phyloP scores from a whole-genome alignment of 2,888 invertebrate species.

The Drosophila kuntzei region DNA sequence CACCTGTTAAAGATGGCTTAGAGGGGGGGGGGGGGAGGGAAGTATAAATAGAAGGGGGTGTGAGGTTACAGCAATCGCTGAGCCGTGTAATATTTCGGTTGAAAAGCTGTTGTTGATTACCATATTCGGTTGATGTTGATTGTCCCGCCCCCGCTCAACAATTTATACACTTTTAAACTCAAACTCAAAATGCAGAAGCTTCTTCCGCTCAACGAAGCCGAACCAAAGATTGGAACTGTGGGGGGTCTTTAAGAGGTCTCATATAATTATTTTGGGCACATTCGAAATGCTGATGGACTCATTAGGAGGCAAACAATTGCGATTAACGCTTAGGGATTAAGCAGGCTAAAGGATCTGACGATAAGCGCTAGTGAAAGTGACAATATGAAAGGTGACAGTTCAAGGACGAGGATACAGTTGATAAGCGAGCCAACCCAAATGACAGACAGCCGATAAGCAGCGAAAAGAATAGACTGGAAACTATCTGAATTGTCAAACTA shows the following conservation, averaged over 20 bases:
- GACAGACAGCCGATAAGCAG: conserved; percentile 35
- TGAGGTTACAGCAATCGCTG: conserved; percentile 49
- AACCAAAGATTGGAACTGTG: conserved; percentile 38
- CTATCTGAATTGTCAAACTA: conserved; percentile 1
- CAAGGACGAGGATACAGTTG: conserved; percentile 22
- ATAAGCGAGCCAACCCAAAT: conserved; percentile 22
- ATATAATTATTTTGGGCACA: conserved; percentile 24
- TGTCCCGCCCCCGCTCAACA: background rate
- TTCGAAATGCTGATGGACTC: conserved; percentile 52
- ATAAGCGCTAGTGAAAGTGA: conserved; percentile 24
- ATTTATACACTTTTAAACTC: background rate
- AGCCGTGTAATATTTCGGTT: conserved; percentile 65
- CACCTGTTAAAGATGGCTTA: background rate
- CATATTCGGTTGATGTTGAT: conserved; percentile 54
- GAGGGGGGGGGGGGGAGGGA: background rate
- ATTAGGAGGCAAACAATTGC: conserved; percentile 37
- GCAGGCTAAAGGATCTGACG: conserved; percentile 9
- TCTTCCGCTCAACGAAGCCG: conserved; percentile 45
- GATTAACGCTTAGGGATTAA: conserved; percentile 26
- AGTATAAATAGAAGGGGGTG: background rate
- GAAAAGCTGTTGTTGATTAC: conserved; percentile 53
- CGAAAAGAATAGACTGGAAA: background rate
- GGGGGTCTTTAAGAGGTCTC: conserved; percentile 35
- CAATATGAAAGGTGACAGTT: conserved; percentile 14
- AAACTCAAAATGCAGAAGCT: conserved; percentile 21